Conservation (phyloP, 53 echinoderm and acorn worm species). For the Glandiceps talaboti region DNA sequence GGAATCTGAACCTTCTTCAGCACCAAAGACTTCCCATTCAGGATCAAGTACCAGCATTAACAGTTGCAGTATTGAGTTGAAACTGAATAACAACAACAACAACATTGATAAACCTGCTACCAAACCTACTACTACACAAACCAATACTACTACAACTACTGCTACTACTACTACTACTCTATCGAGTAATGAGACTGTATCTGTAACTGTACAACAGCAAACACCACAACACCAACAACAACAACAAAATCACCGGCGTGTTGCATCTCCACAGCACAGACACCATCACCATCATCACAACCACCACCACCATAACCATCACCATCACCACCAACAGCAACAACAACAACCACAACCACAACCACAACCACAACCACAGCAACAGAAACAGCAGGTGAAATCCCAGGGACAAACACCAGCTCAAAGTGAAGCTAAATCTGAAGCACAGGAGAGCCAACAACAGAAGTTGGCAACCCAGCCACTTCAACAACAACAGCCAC, state of each 20-base stretch:
- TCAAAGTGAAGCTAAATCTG: slow-evolving; percentile 32
- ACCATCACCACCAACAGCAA: slow-evolving; percentile 24
- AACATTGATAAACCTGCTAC: neutral
- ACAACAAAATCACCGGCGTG: slow-evolving; percentile 31
- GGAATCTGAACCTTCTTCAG: neutral
- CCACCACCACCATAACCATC: slow-evolving; percentile 28
- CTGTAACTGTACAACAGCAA: slow-evolving; percentile 54
- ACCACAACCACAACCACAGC: slow-evolving; percentile 38
- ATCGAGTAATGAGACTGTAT: too few species aligned
- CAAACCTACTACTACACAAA: neutral
- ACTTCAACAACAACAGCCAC: neutral
- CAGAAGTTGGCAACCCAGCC: neutral
- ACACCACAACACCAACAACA: slow-evolving; percentile 18
- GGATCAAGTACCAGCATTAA: neutral
- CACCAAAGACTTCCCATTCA: too few species aligned
- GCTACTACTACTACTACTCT: too few species aligned
- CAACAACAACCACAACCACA: slow-evolving; percentile 29
- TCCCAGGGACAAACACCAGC: slow-evolving; percentile 42
- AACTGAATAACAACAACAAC: neutral
- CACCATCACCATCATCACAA: slow-evolving; percentile 21
- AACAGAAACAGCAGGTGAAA: slow-evolving; percentile 18
- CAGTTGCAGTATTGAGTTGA: neutral
- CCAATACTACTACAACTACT: too few species aligned
- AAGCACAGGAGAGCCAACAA: neutral
- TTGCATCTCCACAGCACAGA: neutral